Evolutionary conservation across 35 echinoderm and acorn worm genomes (phyloP).

Genomic region (Hemicentrotus pulcherrimus): DNA sequence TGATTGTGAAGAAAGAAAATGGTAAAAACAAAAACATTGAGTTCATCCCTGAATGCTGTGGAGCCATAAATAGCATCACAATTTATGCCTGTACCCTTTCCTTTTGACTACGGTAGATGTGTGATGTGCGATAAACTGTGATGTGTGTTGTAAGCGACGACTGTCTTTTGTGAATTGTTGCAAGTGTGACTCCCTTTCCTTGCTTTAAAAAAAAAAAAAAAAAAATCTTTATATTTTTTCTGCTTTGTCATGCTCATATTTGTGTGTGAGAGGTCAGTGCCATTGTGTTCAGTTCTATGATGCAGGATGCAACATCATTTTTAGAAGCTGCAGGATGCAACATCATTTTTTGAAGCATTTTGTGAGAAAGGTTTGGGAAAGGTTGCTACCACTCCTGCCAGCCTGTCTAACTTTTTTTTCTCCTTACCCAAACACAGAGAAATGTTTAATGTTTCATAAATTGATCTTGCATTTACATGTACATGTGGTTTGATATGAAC

Average conservation of each 20-base stretch:
- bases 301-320: not conserved
- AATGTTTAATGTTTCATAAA: too few species aligned
- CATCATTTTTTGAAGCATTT: not conserved
- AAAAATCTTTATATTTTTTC: not conserved
- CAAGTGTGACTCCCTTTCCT: not conserved
- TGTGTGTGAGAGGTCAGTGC: not conserved
- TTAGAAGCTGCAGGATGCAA: not conserved
- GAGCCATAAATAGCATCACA: not conserved
- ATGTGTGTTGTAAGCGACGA: not conserved
- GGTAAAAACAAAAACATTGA: not conserved
- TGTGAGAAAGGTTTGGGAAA: not conserved
- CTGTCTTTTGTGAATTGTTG: not conserved
- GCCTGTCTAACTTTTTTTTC: not conserved
- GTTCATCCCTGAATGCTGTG: not conserved
- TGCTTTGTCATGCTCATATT: not conserved
- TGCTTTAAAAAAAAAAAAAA: not conserved
- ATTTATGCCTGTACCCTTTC: not conserved
- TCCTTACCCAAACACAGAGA: not conserved
- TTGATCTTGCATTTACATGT: too few species aligned
- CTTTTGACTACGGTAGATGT: not conserved
- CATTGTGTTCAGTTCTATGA: not conserved
- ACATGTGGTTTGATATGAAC: too few species aligned
- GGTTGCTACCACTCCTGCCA: not conserved
- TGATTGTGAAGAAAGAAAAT: not conserved
- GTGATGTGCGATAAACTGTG: not conserved